Evolutionary conservation across 2,888 invertebrate genomes (phyloP), one percentile per base, ranked within the genome.

Genomic region (Physocephala rufipes): DNA sequence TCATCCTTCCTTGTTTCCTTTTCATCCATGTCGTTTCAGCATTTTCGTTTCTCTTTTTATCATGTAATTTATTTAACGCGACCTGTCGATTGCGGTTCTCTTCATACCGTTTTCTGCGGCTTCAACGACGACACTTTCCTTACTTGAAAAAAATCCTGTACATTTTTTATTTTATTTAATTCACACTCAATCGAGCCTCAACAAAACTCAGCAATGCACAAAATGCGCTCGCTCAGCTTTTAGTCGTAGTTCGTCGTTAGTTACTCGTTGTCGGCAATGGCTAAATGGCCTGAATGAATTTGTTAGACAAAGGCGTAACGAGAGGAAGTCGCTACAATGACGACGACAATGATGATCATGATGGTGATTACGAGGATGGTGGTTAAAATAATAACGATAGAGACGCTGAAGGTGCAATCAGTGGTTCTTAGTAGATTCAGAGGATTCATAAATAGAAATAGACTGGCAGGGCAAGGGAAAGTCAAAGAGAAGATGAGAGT

Each of bases 121-220:
- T 61, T 49, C 36, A 21, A 19, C 43, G 30, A 36, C 30, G 30
- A 53, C 51, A 51, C 49, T 12, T 49, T 4, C 53, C 49, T n/a
- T n/a, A n/a, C n/a, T n/a, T n/a, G n/a, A n/a, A 13, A 58, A 59
- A 59, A 30, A 49, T 59, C 70, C n/a, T 45, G 58, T 65, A 65
- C 58, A 58, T 70, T 28, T 65, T 62, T n/a, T 45, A 45, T 67
- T 67, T 51, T 62, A 62, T 68, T 68, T 49, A 58, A 61, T 68
- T 68, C 51, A 62, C 68, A 62, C 68, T 62, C 68, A 68, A 68
- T 68, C 62, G 65, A 59, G 64, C 63, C 53, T 64, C 53, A 58
- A 62, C 68, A 59, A 59, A 59, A 51, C 59, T 30, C 45, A 15
- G 53, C 19, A 36, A n/a, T n/a, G n/a, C n/a, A n/a, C n/a, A n/a